phyloP scores from a whole-genome alignment of 2,113 vertebrate species.

The Phycodurus eques region DNA sequence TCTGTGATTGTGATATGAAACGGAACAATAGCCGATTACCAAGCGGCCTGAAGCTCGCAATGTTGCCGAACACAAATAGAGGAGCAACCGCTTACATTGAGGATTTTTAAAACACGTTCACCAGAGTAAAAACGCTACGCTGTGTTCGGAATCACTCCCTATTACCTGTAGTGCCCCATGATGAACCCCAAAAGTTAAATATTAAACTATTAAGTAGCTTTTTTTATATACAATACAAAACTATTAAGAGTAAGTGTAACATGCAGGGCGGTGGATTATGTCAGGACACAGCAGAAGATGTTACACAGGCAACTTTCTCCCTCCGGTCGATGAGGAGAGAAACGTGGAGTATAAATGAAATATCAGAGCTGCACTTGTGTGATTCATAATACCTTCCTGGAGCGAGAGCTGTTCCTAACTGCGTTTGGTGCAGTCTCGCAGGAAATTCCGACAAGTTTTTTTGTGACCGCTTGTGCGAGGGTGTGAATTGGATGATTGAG shows the following conservation, averaged over 20 bases:
- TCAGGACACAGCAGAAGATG: slow-evolving; percentile 44
- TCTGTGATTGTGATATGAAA: too few species aligned
- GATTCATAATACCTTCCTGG: slow-evolving; percentile 48
- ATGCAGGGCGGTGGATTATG: slow-evolving; percentile 25
- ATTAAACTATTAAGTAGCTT: slow-evolving; percentile 27
- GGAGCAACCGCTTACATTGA: too few species aligned
- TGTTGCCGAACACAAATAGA: too few species aligned
- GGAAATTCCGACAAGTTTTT: slow-evolving; percentile 58
- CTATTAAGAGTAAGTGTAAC: slow-evolving; percentile 12
- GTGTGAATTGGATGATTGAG: slow-evolving; percentile 40
- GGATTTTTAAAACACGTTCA: too few species aligned
- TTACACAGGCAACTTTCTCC: slow-evolving; percentile 50
- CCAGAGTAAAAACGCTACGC: too few species aligned
- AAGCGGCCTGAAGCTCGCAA: too few species aligned
- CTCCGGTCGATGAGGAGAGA: slow-evolving; percentile 50
- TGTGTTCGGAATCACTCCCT: too few species aligned
- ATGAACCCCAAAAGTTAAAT: background rate
- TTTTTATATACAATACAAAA: slow-evolving; percentile 16
- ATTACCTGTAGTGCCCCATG: background rate
- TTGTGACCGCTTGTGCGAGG: slow-evolving; percentile 43
- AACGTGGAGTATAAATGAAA: slow-evolving; percentile 60
- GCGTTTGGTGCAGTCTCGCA: slow-evolving; percentile 47
- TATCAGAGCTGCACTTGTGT: slow-evolving; percentile 51
- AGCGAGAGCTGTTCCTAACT: slow-evolving; percentile 38
- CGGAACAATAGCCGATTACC: too few species aligned